These are phyloP conservation scores for Riptortus pedestris DNA, from an alignment of 1,140 invertebrate genomes.

Conservation along the genomic window DNA sequence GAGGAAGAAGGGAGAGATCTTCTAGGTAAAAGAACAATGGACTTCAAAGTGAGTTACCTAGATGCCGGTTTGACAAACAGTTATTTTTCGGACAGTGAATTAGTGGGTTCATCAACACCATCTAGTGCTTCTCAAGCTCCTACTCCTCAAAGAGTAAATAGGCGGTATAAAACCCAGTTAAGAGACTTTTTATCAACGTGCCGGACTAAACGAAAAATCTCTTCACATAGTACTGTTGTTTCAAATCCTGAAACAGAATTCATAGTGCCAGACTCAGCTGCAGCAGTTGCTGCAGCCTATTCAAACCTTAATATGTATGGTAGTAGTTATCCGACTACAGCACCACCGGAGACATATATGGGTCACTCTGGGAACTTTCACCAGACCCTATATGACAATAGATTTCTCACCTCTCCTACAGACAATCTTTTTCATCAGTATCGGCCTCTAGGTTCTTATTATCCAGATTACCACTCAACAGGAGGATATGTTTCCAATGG, in stretches of 20 bases:
- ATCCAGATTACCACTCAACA: slow-evolving; percentile 60
- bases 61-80: slow-evolving; percentile 82
- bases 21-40: slow-evolving; percentile 92
- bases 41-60: slow-evolving; percentile 95
- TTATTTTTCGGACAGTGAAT: slow-evolving; percentile 75
- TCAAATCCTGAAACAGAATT: slow-evolving; percentile 47
- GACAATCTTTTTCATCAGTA: slow-evolving; percentile 82
- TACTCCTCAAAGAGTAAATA: slow-evolving; percentile 64
- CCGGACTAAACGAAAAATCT: slow-evolving; percentile 75
- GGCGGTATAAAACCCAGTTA: slow-evolving; percentile 84
- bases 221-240: slow-evolving; percentile 38
- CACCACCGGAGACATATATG: slow-evolving; percentile 51
- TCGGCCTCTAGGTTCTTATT: slow-evolving; percentile 62
- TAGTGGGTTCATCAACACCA: slow-evolving; percentile 43
- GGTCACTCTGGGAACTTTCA: slow-evolving; percentile 57
- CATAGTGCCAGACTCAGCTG: slow-evolving; percentile 50
- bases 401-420: slow-evolving; percentile 54
- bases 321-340: slow-evolving; percentile 50
- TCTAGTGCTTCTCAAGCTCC: slow-evolving; percentile 36
- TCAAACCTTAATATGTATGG: slow-evolving; percentile 75
- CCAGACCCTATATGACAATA: slow-evolving; percentile 61
- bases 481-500: slow-evolving; percentile 58
- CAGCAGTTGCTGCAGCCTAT: slow-evolving; percentile 56
- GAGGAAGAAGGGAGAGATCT: slow-evolving; percentile 96
- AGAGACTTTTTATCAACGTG: slow-evolving; percentile 86